phyloP scores from a whole-genome alignment of 2,797 vertebrate genomes.

The Anas bahamensis region DNA sequence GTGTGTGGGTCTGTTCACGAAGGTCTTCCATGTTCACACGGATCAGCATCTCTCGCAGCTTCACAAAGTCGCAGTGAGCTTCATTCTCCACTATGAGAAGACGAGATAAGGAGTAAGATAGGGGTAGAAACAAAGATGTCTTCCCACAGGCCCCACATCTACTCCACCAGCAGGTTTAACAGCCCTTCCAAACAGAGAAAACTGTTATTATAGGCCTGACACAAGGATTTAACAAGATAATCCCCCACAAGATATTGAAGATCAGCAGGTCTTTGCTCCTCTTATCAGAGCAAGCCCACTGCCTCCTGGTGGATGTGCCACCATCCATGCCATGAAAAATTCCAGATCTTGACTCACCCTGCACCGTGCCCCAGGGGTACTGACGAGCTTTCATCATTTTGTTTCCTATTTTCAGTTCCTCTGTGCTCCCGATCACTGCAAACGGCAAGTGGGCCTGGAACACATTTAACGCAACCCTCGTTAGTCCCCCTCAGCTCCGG shows the following conservation, averaged over 20 bases:
- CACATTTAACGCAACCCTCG: neutral
- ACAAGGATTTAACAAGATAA: neutral
- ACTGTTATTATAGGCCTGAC: neutral
- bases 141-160: neutral
- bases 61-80: constrained; percentile 97
- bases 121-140: neutral
- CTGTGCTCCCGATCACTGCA: constrained; percentile 96
- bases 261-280: neutral
- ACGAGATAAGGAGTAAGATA: neutral
- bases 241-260: neutral
- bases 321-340: neutral
- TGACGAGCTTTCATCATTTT: constrained; percentile 99
- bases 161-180: neutral
- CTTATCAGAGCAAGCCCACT: neutral
- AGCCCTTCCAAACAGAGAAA: neutral
- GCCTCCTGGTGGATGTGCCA: neutral
- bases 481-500: neutral
- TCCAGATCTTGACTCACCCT: constrained; percentile 84
- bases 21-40: constrained; percentile 99
- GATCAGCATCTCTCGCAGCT: constrained; percentile 98
- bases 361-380: constrained; percentile 98
- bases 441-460: constrained; percentile 96
- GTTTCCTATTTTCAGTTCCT: constrained; percentile 98
- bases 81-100: constrained; percentile 92
- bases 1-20: constrained; percentile 95